Base-by-base conservation (phyloP, 2,797 vertebrate species). In the Eupleurogrammus muticus region DNA sequence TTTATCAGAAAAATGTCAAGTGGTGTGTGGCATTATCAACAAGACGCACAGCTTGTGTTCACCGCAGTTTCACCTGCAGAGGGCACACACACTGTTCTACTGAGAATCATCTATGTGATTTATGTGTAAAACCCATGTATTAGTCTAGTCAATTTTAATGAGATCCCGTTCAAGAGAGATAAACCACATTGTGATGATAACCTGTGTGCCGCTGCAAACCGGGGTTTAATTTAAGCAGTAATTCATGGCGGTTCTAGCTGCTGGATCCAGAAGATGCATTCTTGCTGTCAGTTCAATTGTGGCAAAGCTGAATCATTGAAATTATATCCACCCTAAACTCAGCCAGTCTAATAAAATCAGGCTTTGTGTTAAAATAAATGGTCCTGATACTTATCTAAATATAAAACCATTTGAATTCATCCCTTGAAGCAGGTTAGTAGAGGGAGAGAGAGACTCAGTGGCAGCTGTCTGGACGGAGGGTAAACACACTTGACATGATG, bases 391-490 rank as follows among this genome's bases (percentile, higher is more conserved):
- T 51, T 51, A 55, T 77, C 73, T 53, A 51, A 62, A 70, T 40
- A 44, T 52, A 23, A 63, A n/a, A 48, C 16, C 13, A 47, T 82
- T 72, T 82, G 63, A 62, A 79, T 80, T 63, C 36, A 6, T 60
- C 44, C 57, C 54, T 61, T 17, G 23, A 28, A 68, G 77, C 35
- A 0, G 21, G 72, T 36, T 19, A 7, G 54, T 48, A 24, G 17
- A 24, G 48, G 55, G 48, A 0, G 48, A 55, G 48, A 0, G 38
- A 57, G 54, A 7, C 28, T 73, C 79, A 81, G 69, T 54, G 80
- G 66, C 81, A 79, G 81, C 75, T 83, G 73, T 73, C 69, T 65
- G 75, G 32, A 21, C 1, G 9, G 52, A 65, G 51, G 49, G 66
- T 34, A 32, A 66, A 82, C 62, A 80, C 73, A 66, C 56, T 42